Evolutionary conservation across 2,113 vertebrate genomes (phyloP).

Genomic region (Dinomys branickii): DNA sequence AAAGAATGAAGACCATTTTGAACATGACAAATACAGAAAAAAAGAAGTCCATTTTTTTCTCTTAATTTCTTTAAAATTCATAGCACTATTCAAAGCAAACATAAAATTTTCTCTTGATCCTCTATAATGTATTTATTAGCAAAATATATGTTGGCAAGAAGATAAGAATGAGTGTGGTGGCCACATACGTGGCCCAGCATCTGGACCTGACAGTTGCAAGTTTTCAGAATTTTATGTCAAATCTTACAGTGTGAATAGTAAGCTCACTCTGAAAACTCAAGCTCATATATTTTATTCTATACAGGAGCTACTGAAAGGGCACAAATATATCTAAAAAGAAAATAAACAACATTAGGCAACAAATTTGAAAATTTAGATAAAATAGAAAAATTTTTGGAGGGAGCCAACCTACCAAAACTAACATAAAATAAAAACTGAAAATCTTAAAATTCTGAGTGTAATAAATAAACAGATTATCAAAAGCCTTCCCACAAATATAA

Average conservation of each 20-base stretch:
- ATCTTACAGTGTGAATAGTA: background rate
- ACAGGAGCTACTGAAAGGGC: background rate
- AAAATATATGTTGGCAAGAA: background rate
- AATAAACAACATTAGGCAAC: background rate
- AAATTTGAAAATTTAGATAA: background rate
- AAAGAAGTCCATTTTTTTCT: background rate
- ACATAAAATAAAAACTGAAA: background rate
- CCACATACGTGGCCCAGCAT: too few relatives aligned
- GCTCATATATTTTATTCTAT: background rate
- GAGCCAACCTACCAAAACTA: background rate
- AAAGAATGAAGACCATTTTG: background rate
- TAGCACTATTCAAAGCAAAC: constrained; percentile 32
- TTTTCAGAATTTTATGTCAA: background rate
- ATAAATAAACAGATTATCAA: background rate
- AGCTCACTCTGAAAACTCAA: background rate
- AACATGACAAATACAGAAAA: background rate
- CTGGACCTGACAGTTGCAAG: background rate
- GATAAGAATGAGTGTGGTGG: background rate
- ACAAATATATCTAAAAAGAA: background rate
- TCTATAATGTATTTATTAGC: background rate
- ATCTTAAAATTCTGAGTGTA: background rate
- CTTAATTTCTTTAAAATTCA: background rate
- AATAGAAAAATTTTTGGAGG: background rate
- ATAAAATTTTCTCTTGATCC: background rate
- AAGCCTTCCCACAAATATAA: constrained; percentile 3